A percentile compares a stretch with the other conserved stretches of the same genome.
Evolutionary conservation across 2,797 vertebrate species (phyloP).

Genomic region (Rachycentron canadum): DNA sequence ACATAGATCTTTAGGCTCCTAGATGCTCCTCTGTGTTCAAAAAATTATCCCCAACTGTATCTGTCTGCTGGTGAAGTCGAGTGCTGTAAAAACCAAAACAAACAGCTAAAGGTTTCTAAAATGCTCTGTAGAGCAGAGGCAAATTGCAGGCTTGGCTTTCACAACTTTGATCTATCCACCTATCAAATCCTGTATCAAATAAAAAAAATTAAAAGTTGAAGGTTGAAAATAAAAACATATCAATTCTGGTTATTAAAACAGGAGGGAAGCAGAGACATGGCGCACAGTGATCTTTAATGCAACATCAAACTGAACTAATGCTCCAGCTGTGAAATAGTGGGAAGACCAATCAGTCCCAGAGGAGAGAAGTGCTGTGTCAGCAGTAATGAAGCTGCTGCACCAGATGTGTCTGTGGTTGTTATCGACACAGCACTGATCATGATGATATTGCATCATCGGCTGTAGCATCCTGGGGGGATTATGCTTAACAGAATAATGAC

Average conservation of each 20-base stretch:
- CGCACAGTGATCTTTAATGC: constrained; percentile 1
- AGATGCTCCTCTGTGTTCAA: background rate
- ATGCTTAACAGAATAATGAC: constrained; percentile 8
- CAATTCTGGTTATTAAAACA: background rate
- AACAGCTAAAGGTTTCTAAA: background rate
- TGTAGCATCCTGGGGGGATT: background rate
- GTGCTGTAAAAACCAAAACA: background rate
- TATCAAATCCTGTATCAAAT: background rate
- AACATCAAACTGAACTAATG: constrained; percentile 1
- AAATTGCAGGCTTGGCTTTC: background rate
- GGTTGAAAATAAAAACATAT: background rate
- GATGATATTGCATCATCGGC: constrained; percentile 16
- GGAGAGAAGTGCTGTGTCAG: constrained; percentile 16
- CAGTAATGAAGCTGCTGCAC: constrained; percentile 21
- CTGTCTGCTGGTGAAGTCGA: background rate
- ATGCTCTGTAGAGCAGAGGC: background rate
- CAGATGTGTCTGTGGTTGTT: constrained; percentile 43
- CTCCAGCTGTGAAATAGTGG: constrained; percentile 4
- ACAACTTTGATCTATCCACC: background rate
- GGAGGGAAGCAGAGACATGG: background rate
- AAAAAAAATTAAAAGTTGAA: background rate
- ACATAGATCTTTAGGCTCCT: background rate
- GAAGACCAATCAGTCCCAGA: background rate
- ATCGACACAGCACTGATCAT: constrained; percentile 28
- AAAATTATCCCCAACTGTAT: background rate